phyloP scores from a whole-genome alignment of 2,113 vertebrate genomes.

The Phalacrocorax brasilianus region DNA sequence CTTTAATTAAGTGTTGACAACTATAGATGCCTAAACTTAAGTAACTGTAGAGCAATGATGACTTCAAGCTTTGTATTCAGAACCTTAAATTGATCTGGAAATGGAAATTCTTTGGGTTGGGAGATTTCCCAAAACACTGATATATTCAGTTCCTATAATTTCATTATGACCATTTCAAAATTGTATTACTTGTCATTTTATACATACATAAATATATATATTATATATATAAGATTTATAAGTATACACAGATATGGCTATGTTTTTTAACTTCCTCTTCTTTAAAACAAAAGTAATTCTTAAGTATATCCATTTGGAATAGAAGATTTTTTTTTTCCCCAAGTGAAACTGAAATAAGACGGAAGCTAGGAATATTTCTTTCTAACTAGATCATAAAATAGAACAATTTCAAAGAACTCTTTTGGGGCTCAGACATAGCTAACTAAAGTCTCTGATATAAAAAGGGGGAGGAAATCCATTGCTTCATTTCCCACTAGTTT shows the following conservation, averaged over 20 bases:
- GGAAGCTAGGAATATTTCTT: neutral
- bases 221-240: neutral
- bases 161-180: neutral
- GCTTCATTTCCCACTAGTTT: neutral
- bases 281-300: neutral
- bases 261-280: neutral
- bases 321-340: neutral
- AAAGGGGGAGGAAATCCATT: neutral
- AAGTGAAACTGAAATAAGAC: neutral
- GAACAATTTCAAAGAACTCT: neutral
- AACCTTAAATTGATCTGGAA: neutral
- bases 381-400: neutral
- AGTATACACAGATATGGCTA: neutral
- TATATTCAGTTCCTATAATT: neutral
- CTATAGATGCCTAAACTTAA: neutral
- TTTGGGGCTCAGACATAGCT: neutral
- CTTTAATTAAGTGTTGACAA: neutral
- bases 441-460: neutral
- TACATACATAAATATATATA: neutral
- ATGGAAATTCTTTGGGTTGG: neutral
- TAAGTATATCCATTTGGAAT: neutral
- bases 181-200: neutral
- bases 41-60: neutral
- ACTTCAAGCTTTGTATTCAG: neutral
- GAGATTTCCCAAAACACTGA: neutral